Evolutionary conservation across 1,140 invertebrate genomes (phyloP), one percentile per base, ranked within the genome.

Genomic region (Planococcus citri): DNA sequence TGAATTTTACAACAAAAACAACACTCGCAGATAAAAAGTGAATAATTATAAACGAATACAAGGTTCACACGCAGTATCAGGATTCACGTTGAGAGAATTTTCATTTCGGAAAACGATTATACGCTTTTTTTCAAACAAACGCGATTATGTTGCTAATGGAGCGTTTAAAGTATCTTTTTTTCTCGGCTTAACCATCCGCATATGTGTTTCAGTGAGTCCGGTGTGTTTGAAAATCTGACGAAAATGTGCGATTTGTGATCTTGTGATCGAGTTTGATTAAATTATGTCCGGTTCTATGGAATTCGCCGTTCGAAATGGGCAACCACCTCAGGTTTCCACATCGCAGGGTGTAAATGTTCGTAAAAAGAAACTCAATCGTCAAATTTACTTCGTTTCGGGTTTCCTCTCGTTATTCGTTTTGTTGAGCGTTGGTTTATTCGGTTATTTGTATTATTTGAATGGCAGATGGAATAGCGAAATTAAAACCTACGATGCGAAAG

Each of bases 21-120:
- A n/a, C n/a, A n/a, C n/a, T n/a, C n/a, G n/a, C n/a, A 51, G 41
- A 51, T 4, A 51, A 9, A 51, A 51, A 51, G 2, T 9, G 41
- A 51, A 51, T 51, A 51, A 51, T 51, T 51, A 51, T 51, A 51
- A 51, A 51, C 41, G 41, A 51, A 51, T 51, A 51, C 41, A 51
- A 51, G 41, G 41, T 51, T 51, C 41, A 51, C 17, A 9, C 41
- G 41, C 41, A 51, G 41, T 51, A 51, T 51, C 41, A 51, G 41
- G 41, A 51, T 51, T n/a, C n/a, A 17, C 41, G 41, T 51, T 51
- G 3, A 6, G 17, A 20, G 41, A 51, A 51, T 51, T 51, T 51
- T 51, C 29, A 17, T 51, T 51, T 51, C 29, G n/a, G 4, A 14
- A 6, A 51, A 51, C 41, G 41, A 51, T 51, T 51, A 51, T 51